Base-by-base conservation (phyloP, 2,888 invertebrate species). In the Gastracanthus pulcherrimus region DNA sequence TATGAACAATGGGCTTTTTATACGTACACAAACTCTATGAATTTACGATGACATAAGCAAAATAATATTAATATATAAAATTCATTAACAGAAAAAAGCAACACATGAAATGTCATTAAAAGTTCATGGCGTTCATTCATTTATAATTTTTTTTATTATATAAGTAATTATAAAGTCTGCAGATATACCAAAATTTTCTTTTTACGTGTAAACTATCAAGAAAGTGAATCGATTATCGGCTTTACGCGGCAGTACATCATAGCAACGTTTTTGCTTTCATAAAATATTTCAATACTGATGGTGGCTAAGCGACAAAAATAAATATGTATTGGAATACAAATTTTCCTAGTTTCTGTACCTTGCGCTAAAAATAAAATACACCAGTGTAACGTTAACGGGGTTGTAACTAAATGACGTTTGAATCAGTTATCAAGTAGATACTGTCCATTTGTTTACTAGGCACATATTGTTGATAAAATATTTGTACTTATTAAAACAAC, bases 211-310 rank as follows among this genome's bases (percentile, higher is more conserved):
- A 36, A 79, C 31, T 34, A 66, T 55, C 38, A 55, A 26, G 23
- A 31, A 72, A 60, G n/a, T 41, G 13, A 76, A 58, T 66, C 55
- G 58, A 71, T 45, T 66, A 76, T 76, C 34, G 76, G 76, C 76
- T 76, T 71, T 31, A 71, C 31, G 3, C 26, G 0, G 0, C 0
- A 31, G 13, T 29, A 48, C 36, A 36, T 19, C 41, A 45, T 64
- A 62, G 9, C 11, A 16, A 76, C 41, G 45, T 45, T 71, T 76
- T 81, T 26, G 34, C 67, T 29, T 34, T 71, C 64, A 71, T 76
- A 16, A 64, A 76, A 76, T 81, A 76, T 80, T 80, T 26, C 36
- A 6, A 41, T 51, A 71, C 5, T 34, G 23, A 45, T 11, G 58
- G 51, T 41, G 26, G 26, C 38, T 36, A 38, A 0, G 55, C 36